Base-by-base conservation (phyloP, 1,140 invertebrate species). In the Drosophila serrata region DNA sequence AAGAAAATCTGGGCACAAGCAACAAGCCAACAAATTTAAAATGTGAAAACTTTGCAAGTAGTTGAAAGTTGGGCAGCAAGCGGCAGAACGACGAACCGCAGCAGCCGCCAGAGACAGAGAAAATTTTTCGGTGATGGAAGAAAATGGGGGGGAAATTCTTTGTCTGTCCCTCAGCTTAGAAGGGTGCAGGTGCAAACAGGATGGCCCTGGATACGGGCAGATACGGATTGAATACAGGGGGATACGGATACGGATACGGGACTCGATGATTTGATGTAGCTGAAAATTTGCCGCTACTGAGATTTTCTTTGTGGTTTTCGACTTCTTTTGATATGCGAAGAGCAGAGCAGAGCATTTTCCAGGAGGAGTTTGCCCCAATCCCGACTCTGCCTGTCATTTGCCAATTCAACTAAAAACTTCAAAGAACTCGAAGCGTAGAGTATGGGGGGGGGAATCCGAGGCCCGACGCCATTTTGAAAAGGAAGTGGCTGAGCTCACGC, bases 241-340 rank as follows among this genome's bases (percentile, higher is more conserved):
- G 27, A 31, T 29, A 37, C 6, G 29, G 22, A 33, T 62, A 56
- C 61, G 33, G 64, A 88, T 90, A 84, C 80, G 84, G 81, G 69
- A 87, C 62, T 90, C 55, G 56, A 82, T 80, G 76, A 84, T 80
- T 78, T 81, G 40, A 67, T 72, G 59, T 75, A 75, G 79, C 62
- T 56, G 55, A 79, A 78, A 76, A 77, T 65, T 67, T 81, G 62
- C 69, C 73, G 82, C 79, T 81, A 82, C 76, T 78, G 87, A 91
- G 87, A 91, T 91, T 87, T 91, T 91, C 87, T 84, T 87, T 91
- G 87, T 87, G 87, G 87, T 81, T 91, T 53, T 82, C 65, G 59
- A 80, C 60, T 91, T 91, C 87, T 87, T 91, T 91, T 91, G 87
- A 91, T 84, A 91, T 81, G 61, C 13, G 33, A 22, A 22, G 51